Evolutionary conservation across 2,797 vertebrate species (phyloP).

Genomic region (Amblyraja radiata): DNA sequence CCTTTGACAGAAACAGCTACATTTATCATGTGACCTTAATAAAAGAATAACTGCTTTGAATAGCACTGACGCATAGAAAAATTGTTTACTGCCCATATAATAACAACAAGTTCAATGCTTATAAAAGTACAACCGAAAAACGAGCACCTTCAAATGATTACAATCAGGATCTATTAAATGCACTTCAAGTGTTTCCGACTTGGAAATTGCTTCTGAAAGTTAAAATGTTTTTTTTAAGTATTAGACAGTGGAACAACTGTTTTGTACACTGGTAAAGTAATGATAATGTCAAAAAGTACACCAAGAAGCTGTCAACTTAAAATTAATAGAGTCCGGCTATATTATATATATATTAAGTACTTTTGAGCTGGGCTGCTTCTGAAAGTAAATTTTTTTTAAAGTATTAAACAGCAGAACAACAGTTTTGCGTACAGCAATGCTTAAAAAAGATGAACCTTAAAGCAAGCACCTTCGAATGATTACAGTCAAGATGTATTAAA

Average conservation of each 20-base stretch:
- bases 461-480: not conserved
- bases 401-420: no score
- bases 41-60: slow-evolving; percentile 64
- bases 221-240: not conserved
- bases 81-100: slow-evolving; percentile 77
- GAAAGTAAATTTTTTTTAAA: no score
- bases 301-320: no score
- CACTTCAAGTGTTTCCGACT: not conserved
- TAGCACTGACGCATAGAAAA: slow-evolving; percentile 72
- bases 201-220: not conserved
- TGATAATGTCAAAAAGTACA: no score
- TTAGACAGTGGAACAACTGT: not conserved
- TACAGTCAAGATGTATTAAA: no score
- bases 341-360: no score
- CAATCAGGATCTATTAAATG: not conserved
- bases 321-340: no score
- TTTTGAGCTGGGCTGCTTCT: no score
- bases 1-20: slow-evolving; percentile 58
- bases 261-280: no score
- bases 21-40: slow-evolving; percentile 68
- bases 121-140: not conserved
- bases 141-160: not conserved
- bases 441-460: not conserved
- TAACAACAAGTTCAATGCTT: slow-evolving; percentile 59
- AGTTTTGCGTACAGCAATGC: no score